Evolutionary conservation across 2,113 vertebrate species (phyloP).

Genomic region (Pollachius pollachius): DNA sequence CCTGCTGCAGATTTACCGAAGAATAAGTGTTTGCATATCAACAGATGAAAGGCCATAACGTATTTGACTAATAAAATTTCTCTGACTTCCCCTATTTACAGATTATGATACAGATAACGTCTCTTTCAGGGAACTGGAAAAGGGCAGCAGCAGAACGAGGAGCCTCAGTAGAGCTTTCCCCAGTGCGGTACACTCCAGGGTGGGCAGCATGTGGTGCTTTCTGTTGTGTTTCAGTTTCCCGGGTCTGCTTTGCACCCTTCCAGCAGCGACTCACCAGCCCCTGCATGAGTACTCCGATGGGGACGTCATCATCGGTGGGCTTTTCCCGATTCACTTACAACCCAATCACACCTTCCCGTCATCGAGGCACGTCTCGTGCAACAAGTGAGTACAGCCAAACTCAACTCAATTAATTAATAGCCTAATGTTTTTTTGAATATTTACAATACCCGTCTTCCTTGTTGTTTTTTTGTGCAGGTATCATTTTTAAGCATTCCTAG

Average conservation of each 20-base stretch:
- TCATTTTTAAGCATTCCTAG: conserved; percentile 18
- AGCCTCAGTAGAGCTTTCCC: neutral
- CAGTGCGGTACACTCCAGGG: neutral
- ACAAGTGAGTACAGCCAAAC: conserved; percentile 25
- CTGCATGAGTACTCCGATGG: conserved; percentile 27
- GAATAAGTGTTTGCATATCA: no score
- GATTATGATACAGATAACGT: no score
- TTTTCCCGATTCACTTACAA: conserved; percentile 48
- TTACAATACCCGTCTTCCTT: neutral
- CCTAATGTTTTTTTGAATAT: neutral
- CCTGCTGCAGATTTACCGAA: no score
- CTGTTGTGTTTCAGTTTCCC: neutral
- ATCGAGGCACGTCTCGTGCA: conserved; percentile 18
- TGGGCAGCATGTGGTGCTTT: neutral
- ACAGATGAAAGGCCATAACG: no score
- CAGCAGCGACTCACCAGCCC: neutral
- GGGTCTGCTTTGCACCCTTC: neutral
- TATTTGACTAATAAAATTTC: neutral
- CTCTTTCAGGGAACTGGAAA: no score
- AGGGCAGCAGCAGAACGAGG: neutral
- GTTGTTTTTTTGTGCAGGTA: conserved; percentile 25
- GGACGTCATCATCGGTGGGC: conserved; percentile 61
- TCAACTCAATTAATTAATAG: neutral
- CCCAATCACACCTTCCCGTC: neutral
- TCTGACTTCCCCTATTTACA: neutral